A percentile compares a stretch with the other conserved stretches of the same genome.
Evolutionary conservation across 2,888 invertebrate genomes (phyloP).

Genomic region (Quadroppia sp.): DNA sequence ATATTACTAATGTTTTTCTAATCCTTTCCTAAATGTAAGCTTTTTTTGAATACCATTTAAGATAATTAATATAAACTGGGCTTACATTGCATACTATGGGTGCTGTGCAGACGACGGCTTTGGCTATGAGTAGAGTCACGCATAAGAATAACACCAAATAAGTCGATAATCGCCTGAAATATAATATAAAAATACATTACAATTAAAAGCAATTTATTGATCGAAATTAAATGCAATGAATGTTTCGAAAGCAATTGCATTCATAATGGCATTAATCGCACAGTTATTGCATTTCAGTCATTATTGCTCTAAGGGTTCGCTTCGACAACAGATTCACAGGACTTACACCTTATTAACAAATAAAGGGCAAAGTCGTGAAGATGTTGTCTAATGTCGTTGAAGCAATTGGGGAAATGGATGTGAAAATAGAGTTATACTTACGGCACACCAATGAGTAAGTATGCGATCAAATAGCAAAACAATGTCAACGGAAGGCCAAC

Average conservation of each 20-base stretch:
- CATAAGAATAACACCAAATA: slow-evolving; percentile 53
- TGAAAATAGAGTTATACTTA: slow-evolving; percentile 44
- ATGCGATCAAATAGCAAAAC: slow-evolving; percentile 50
- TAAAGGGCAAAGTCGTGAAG: no score
- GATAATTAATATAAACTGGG: slow-evolving; percentile 37
- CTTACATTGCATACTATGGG: slow-evolving; percentile 55
- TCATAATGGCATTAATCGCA: neutral
- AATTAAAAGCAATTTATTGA: neutral
- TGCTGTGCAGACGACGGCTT: slow-evolving; percentile 53
- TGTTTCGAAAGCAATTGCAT: neutral
- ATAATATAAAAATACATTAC: neutral
- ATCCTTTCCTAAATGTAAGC: neutral
- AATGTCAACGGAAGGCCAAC: slow-evolving; percentile 51
- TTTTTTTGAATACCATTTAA: neutral
- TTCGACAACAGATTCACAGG: neutral
- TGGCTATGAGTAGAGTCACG: slow-evolving; percentile 52
- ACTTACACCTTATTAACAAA: no score
- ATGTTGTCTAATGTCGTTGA: no score
- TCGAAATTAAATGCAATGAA: neutral
- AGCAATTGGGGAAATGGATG: neutral
- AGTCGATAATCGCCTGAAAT: slow-evolving; percentile 32
- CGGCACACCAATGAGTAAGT: slow-evolving; percentile 50
- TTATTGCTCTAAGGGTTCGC: no score
- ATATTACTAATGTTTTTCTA: neutral
- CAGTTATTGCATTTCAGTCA: neutral